Evolutionary conservation across 2,888 invertebrate genomes (phyloP), one percentile per base, ranked within the genome.

Genomic region (Tinea trinotella): DNA sequence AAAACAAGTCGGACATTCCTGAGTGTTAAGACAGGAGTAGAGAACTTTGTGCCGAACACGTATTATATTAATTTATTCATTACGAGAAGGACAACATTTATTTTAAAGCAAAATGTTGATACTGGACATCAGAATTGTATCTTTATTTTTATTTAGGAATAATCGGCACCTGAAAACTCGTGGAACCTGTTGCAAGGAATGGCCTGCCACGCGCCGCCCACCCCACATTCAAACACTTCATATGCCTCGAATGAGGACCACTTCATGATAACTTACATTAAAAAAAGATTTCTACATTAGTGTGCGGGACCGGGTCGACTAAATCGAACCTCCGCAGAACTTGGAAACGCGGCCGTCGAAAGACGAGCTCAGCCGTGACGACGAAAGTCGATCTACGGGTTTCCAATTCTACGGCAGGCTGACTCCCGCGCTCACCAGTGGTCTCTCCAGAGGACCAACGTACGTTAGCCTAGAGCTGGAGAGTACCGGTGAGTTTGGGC

Each of bases 101-200:
- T 65, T 65, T 57, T 55, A 40, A 57, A 55, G 54, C 57, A n/a
- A 30, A 49, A 49, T 54, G 54, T 55, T 61, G 63, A 64, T 65
- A 63, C 61, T 60, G 61, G 63, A 64, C 65, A 68, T 62, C 62
- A 55, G 56, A 19, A 61, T 59, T 61, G 60, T 60, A 60, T 66
- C 61, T 68, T 67, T 71, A 64, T 68, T 70, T 73, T 71, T 69
- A 65, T 70, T 71, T 65, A 60, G 61, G 59, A 62, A 65, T 67
- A 66, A 68, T 71, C 64, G 64, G 60, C 64, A 61, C 57, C 55
- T 53, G 56, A 48, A 56, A 59, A 59, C 56, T 55, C 44, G 60
- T 58, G 58, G 56, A 57, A 61, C 63, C 59, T 54, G 63, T 59
- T 52, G 52, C 52, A 19, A 12, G 62, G 59, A 62, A 59, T 56